Evolutionary conservation across 2,888 invertebrate species (phyloP), one percentile per base, ranked within the genome.

Genomic region (Hermodice carunculata): DNA sequence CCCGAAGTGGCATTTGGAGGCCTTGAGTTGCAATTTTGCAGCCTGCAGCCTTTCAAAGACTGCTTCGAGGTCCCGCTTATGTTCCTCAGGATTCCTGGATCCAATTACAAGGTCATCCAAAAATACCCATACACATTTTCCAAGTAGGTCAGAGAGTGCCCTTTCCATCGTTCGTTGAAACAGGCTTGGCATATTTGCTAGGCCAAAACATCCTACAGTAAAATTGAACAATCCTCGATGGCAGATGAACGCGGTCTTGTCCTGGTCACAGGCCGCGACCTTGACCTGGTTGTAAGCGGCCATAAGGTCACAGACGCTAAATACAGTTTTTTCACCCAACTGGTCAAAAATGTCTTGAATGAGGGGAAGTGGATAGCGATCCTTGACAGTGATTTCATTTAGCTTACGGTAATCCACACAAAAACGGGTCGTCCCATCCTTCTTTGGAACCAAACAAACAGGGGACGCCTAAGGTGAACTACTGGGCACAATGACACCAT

Each of bases 301-400:
- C 26, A 43, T 49, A 5, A 71, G 48, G 29, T 71, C 71, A 3
- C 72, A 48, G 4, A 63, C 58, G 17, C 56, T 44, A 24, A 63
- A 70, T 4, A 51, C 28, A 3, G 22, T 53, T 17, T n/a, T 17
- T 2, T 69, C 69, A 2, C 48, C 48, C n/a, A 72, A 34, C 17
- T 54, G n/a, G 34, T 71, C 71, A 32, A 71, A 63, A 6, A 71
- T 63, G 19, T 67, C 67, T 32, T 71, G 56, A 28, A 66, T 61
- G n/a, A 46, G 26, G 1, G 70, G 71, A 4, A 69, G 32, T n/a
- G 66, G 66, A 44, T 66, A 67, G 2, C 37, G n/a, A n/a, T 67
- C 60, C 29, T 40, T 26, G 34, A 44, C 51, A 1, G 69, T 69
- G 5, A 63, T 19, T 3, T 24, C 28, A 34, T 69, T 69, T 8